These are phyloP conservation scores for Apodemia zela DNA, from an alignment of 2,888 invertebrate species.

Conservation along the genomic window DNA sequence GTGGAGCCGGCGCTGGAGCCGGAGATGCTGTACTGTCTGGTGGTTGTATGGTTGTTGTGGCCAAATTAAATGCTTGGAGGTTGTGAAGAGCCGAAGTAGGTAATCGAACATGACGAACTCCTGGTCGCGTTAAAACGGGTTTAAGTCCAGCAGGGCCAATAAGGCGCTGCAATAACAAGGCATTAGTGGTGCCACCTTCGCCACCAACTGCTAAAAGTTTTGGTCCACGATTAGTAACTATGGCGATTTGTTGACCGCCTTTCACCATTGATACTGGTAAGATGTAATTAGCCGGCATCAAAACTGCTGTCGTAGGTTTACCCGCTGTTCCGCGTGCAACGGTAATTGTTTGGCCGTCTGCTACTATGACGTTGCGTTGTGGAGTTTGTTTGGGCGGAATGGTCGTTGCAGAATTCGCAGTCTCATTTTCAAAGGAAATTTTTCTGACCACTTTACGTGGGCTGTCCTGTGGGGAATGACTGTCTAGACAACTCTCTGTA, in stretches of 20 bases:
- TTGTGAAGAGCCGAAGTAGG: conserved; percentile 70
- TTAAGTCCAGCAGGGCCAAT: conserved; percentile 83
- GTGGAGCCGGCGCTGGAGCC: conserved; percentile 54
- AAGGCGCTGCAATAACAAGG: conserved; percentile 83
- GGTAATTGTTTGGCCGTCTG: conserved; percentile 83
- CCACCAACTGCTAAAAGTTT: conserved; percentile 72
- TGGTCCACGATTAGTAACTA: conserved; percentile 85
- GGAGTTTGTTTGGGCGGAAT: conserved; percentile 58
- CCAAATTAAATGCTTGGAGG: conserved; percentile 62
- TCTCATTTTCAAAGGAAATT: conserved; percentile 70
- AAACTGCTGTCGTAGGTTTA: conserved; percentile 82
- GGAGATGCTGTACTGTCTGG: conserved; percentile 60
- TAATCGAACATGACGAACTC: conserved; percentile 76
- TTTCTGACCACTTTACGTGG: conserved; percentile 69
- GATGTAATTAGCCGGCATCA: conserved; percentile 87
- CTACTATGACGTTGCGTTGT: conserved; percentile 79
- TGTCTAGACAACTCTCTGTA: conserved; percentile 72
- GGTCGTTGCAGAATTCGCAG: conserved; percentile 58
- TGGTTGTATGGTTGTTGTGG: conserved; percentile 52
- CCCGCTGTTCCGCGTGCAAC: conserved; percentile 81
- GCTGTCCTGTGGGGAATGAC: conserved; percentile 79
- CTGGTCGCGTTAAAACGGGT: conserved; percentile 74
- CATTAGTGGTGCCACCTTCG: conserved; percentile 79
- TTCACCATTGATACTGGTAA: conserved; percentile 86
- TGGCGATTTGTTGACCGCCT: conserved; percentile 86